Conservation (phyloP, 2,888 invertebrate species). For the Anorthoa munda region DNA sequence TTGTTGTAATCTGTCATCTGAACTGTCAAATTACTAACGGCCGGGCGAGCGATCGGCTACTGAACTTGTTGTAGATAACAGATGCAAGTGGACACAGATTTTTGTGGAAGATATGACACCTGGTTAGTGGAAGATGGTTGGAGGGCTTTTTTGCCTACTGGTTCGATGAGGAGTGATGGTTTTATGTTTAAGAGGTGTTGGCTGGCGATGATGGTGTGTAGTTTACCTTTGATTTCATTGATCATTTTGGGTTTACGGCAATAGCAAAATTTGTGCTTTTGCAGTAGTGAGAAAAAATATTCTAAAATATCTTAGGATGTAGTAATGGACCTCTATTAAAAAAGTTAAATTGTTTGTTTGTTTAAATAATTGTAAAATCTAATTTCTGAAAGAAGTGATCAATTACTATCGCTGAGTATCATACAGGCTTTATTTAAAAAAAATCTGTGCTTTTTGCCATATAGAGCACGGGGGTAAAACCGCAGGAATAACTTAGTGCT, state of each 20-base stretch:
- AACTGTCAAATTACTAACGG: slow-evolving; percentile 91
- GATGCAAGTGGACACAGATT: slow-evolving; percentile 80
- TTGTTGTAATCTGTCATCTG: slow-evolving; percentile 90
- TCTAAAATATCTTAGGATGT: too few relatives aligned
- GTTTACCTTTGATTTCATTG: background rate
- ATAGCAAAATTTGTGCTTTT: background rate
- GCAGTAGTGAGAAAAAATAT: background rate
- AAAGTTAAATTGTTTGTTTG: too few relatives aligned
- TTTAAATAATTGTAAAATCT: too few relatives aligned
- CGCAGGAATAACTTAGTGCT: background rate
- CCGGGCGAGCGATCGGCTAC: slow-evolving; percentile 90
- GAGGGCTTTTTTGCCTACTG: slow-evolving; percentile 56
- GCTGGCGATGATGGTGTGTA: background rate
- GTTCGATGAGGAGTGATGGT: slow-evolving; percentile 47
- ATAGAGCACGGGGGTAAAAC: background rate
- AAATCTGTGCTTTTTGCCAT: too few relatives aligned
- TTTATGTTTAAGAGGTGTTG: background rate
- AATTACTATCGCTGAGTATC: too few relatives aligned
- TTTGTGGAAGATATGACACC: slow-evolving; percentile 56
- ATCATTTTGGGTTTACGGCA: background rate
- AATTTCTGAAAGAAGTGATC: too few relatives aligned
- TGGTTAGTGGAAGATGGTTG: slow-evolving; percentile 23
- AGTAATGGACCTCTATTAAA: too few relatives aligned
- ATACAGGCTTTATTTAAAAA: too few relatives aligned
- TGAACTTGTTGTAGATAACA: slow-evolving; percentile 90